A percentile compares a stretch with the other conserved stretches of the same genome.
These are phyloP conservation scores for Sebastolobus altivelis DNA, from an alignment of 2,797 vertebrate species.

Conservation along the genomic window DNA sequence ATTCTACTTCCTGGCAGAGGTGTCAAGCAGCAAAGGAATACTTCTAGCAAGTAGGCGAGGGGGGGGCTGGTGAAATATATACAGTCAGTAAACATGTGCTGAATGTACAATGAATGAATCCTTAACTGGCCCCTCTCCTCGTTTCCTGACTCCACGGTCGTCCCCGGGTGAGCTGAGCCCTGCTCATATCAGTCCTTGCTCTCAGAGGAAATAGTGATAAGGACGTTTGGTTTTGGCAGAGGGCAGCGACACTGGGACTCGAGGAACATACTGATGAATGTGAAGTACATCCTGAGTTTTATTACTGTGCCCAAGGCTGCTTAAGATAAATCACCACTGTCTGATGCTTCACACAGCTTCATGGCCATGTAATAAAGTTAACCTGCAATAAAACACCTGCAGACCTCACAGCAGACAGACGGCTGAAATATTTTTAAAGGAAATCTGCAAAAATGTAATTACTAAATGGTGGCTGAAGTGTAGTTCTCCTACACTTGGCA, in stretches of 20 bases:
- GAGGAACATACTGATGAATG: conserved; percentile 55
- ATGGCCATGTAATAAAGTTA: conserved; percentile 27
- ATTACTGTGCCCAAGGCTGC: conserved; percentile 54
- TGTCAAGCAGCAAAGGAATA: conserved; percentile 17
- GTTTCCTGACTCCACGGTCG: background rate
- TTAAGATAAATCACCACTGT: conserved; percentile 40
- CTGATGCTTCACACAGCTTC: conserved; percentile 14
- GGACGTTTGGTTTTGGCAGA: conserved; percentile 26
- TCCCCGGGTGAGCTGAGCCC: background rate
- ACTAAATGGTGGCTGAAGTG: background rate
- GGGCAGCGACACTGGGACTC: conserved; percentile 2
- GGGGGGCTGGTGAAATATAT: background rate
- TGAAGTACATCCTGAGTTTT: conserved; percentile 40
- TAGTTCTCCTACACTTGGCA: too few relatives aligned
- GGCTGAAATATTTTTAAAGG: background rate
- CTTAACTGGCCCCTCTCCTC: background rate
- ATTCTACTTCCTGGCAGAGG: conserved; percentile 29
- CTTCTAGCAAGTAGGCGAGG: background rate
- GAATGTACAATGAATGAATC: conserved; percentile 36
- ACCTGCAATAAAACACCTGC: conserved; percentile 33
- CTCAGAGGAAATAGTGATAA: conserved; percentile 45
- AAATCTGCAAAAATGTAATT: background rate
- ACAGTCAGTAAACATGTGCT: conserved; percentile 10
- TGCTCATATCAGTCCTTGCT: background rate
- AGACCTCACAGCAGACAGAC: background rate